These are phyloP conservation scores for Timandra comae DNA, from an alignment of 2,888 invertebrate species.

Conservation along the genomic window DNA sequence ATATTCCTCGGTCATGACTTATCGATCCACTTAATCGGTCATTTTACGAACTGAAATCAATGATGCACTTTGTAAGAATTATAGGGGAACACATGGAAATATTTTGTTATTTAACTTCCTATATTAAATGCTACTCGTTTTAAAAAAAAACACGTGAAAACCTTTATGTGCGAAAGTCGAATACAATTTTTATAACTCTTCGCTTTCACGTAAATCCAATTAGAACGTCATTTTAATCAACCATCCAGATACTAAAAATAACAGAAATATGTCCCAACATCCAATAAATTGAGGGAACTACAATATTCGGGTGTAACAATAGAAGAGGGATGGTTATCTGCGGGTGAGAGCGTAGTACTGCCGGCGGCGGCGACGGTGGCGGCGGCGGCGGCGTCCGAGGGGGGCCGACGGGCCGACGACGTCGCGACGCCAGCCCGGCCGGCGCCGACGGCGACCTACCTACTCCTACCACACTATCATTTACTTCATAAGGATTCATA, in stretches of 20 bases:
- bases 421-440: conserved; percentile 71
- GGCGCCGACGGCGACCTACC: conserved; percentile 55
- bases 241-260: conserved; percentile 17
- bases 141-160: too few species aligned
- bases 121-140: too few species aligned
- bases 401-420: conserved; percentile 41
- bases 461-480: conserved; percentile 28
- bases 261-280: conserved; percentile 4
- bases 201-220: too few species aligned
- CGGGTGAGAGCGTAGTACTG: conserved; percentile 19
- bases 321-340: conserved; percentile 20
- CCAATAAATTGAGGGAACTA: conserved; percentile 13
- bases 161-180: too few species aligned
- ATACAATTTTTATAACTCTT: too few species aligned
- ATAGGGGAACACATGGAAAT: too few species aligned
- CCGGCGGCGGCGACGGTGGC: conserved; percentile 24
- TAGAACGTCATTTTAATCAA: conserved; percentile 18
- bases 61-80: too few species aligned
- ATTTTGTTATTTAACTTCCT: too few species aligned
- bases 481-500: conserved; percentile 23
- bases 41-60: conserved; percentile 16
- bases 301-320: conserved; percentile 11
- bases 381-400: conserved; percentile 18
- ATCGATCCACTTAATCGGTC: conserved; percentile 27
- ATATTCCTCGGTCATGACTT: conserved; percentile 67